Evolutionary conservation across 2,797 vertebrate genomes (phyloP), one percentile per base, ranked within the genome.

Genomic region (Onychomys leucogaster): DNA sequence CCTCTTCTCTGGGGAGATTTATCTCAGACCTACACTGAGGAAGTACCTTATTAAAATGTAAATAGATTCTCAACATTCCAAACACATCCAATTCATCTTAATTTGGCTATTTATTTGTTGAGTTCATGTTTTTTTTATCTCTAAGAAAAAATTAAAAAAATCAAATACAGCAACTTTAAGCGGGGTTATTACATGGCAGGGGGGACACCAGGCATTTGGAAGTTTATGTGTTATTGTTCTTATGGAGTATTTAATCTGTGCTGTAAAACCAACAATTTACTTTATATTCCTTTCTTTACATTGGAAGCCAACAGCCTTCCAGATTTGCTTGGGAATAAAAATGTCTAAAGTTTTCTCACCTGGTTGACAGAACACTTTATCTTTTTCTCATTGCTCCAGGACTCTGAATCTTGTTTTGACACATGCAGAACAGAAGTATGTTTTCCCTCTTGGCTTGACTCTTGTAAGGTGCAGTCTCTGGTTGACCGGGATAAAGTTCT

Each of bases 11-110:
- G n/a, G 82, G 80, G 96, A 97, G 94, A 97, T 96, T 97, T 97
- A 97, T 97, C 96, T 89, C 89, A 97, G 93, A 96, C 91, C 34
- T 89, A 17, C 77, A 92, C 92, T 29, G 86, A 96, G 92, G 89
- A 97, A 98, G 97, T 81, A 75, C 49, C 84, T 98, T 97, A 88
- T 98, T 97, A 97, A 97, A 96, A 97, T 98, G 97, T 96, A 97
- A 97, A 97, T 97, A 95, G 96, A 92, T 94, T 96, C 89, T 97
- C 96, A 94, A 91, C 97, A 85, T 97, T 96, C 93, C 73, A 92
- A 94, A 96, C 91, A 90, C 71, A 94, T 95, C 88, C 57, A 83
- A n/a, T 94, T 90, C 82, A 95, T 96, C 92, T 67, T 95, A 91
- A 98, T 98, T 97, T 97, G 78, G 82, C 69, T 95, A 87, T 95